These are phyloP conservation scores for Pseudomyrmex gracilis DNA, from an alignment of 1,140 invertebrate genomes.

Conservation along the genomic window DNA sequence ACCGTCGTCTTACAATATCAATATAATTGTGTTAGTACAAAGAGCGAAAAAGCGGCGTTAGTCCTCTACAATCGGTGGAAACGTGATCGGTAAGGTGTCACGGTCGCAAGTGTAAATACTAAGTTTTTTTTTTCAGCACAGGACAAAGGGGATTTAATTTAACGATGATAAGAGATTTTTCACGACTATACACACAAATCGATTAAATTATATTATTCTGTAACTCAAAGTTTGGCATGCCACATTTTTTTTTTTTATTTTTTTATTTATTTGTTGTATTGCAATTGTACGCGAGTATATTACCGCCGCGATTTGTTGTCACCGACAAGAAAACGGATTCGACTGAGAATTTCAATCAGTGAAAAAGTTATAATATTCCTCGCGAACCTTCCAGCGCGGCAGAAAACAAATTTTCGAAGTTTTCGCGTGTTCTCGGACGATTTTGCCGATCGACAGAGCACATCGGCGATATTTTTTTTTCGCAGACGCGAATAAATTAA, in stretches of 20 bases:
- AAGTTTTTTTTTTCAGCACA: slow-evolving; percentile 25
- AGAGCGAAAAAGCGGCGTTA: not conserved
- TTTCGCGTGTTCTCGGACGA: not conserved
- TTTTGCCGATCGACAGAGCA: too few relatives aligned
- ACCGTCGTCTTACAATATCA: slow-evolving; percentile 12
- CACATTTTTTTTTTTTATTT: not conserved
- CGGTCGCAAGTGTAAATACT: slow-evolving; percentile 10
- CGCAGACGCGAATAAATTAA: too few relatives aligned
- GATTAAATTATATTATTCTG: slow-evolving; percentile 9
- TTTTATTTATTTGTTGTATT: not conserved
- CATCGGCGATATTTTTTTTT: too few relatives aligned
- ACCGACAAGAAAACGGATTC: not conserved
- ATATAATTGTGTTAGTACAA: slow-evolving; percentile 4
- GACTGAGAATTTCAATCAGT: not conserved
- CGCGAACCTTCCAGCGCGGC: not conserved
- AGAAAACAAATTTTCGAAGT: not conserved
- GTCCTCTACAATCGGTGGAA: not conserved
- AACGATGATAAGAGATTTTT: slow-evolving; percentile 9
- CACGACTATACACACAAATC: slow-evolving; percentile 30
- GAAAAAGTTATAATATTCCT: not conserved
- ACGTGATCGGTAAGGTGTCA: slow-evolving; percentile 29
- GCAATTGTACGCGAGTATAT: not conserved
- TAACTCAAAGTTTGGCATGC: slow-evolving; percentile 3
- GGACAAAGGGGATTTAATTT: slow-evolving; percentile 25
- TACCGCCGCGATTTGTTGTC: not conserved